Evolutionary conservation across 2,888 invertebrate species (phyloP), one percentile per base, ranked within the genome.

Genomic region (Mythimna albipuncta): DNA sequence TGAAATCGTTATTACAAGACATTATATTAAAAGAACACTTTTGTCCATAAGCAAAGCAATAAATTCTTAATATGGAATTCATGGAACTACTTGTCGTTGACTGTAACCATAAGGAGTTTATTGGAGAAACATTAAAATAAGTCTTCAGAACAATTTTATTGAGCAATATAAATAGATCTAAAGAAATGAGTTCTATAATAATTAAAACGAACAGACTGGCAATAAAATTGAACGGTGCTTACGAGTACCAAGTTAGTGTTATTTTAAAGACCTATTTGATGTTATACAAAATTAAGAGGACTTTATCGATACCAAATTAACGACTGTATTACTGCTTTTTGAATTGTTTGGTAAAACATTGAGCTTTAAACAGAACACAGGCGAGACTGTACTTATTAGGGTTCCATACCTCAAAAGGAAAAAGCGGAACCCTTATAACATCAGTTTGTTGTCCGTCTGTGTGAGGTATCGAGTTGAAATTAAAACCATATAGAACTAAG

Each of bases 91-190:
- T 69, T 59, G 35, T 72, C 66, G 69, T 44, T 13, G 47, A 61
- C 66, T 66, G 47, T 70, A 70, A 62, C 57, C 50, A 64, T 75
- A 74, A 77, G 61, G 57, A 76, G 70, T 76, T 81, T 72, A 83
- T 83, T 83, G 76, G 61, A 86, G 72, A 75, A 67, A 47, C 82
- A 76, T 86, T 71, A 84, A 83, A 82, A 83, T 71, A 77, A 72
- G 67, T 63, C 63, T 71, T 70, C 61, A 59, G 64, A 52, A 61
- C 52, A 61, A 67, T 73, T 86, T 86, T 81, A 81, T 73, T 65
- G 81, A 57, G 61, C 70, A 63, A 77, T 78, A 69, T 75, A 78
- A 32, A 75, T 63, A 72, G 68, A 75, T 82, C 78, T 74, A 61
- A 82, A 82, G 81, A 71, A 81, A 84, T 69, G n/a, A 50, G 59